A percentile compares a stretch with the other conserved stretches of the same genome.
Conservation (phyloP, 2,113 vertebrate species). For the Gambusia affinis region DNA sequence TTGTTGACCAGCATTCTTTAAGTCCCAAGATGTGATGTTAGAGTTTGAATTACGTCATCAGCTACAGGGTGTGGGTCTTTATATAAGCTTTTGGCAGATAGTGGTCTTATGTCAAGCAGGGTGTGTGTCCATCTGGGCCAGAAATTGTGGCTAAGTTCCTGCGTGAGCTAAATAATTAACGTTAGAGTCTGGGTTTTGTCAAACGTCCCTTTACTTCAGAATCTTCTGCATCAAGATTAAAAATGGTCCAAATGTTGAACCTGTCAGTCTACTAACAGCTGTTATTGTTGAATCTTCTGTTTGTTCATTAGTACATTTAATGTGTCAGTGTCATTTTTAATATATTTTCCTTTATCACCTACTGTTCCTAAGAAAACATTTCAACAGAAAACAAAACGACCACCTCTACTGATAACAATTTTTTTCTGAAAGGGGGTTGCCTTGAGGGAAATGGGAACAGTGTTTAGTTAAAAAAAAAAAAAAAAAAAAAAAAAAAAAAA, state of each 20-base stretch:
- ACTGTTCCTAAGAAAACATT: constrained; percentile 34
- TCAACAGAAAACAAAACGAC: constrained; percentile 48
- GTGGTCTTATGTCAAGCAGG: constrained; percentile 65
- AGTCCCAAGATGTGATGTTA: constrained; percentile 51
- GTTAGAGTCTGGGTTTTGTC: constrained; percentile 43
- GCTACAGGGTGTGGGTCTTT: constrained; percentile 64
- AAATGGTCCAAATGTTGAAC: constrained; percentile 9
- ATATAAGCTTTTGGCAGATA: constrained; percentile 64
- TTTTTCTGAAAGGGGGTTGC: neutral
- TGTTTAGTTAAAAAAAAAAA: constrained; percentile 64
- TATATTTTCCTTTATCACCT: constrained; percentile 10
- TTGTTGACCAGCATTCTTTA: constrained; percentile 66
- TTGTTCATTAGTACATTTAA: neutral
- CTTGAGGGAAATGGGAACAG: constrained; percentile 23
- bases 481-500: constrained; percentile 54
- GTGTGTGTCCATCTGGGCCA: constrained; percentile 63
- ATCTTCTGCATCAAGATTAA: neutral
- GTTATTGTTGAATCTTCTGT: constrained; percentile 1
- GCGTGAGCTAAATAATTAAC: constrained; percentile 53
- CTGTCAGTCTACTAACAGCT: neutral
- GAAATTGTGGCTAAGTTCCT: constrained; percentile 39
- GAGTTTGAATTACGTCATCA: constrained; percentile 61
- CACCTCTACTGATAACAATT: constrained; percentile 14
- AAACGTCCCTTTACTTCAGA: constrained; percentile 5
- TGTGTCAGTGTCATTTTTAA: neutral